Base-by-base conservation (phyloP, 2,888 invertebrate species). In the Hyles lineata region DNA sequence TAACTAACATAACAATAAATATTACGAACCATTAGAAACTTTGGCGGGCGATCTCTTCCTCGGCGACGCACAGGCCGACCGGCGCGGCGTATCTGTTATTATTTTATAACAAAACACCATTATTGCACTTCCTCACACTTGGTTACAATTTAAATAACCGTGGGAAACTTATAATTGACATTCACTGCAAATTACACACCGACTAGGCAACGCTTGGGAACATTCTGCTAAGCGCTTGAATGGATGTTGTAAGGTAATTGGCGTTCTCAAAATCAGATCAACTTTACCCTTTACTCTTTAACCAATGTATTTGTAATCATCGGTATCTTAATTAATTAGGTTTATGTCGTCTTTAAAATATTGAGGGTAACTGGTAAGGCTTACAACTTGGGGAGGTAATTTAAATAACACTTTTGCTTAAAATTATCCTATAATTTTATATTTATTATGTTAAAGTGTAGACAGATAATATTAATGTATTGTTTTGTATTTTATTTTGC, bases 101-200 rank as follows among this genome's bases (percentile, higher is more conserved):
- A 90, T 85, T 89, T 93, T 94, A 82, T 92, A 93, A 90, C 93
- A 93, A 89, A 93, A 93, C 85, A 93, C 93, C 93, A 93, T 94
- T 89, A 82, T 90, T 35, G 15, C 55, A 76, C 83, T 83, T 83
- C 83, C 83, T 81, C 74, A 73, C 67, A 11, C 50, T 23, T 67
- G 75, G 70, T 60, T 60, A 73, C 62, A 32, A 61, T 73, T 71
- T 75, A 72, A 77, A 73, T 73, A 76, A 80, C 74, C 73, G 84
- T 88, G 85, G 75, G 84, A 86, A 83, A 55, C 4, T 70, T 35
- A 50, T 72, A 72, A 72, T 72, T 72, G 61, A 55, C 62, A 63
- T 72, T 21, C 72, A 72, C 19, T 67, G 23, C 67, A 50, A 35
- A 35, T 72, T 72, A 72, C 72, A 35, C 35, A 58, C 70, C 25